Conservation (phyloP, 1,140 invertebrate genomes). For the Trichomalopsis sarcophagae region DNA sequence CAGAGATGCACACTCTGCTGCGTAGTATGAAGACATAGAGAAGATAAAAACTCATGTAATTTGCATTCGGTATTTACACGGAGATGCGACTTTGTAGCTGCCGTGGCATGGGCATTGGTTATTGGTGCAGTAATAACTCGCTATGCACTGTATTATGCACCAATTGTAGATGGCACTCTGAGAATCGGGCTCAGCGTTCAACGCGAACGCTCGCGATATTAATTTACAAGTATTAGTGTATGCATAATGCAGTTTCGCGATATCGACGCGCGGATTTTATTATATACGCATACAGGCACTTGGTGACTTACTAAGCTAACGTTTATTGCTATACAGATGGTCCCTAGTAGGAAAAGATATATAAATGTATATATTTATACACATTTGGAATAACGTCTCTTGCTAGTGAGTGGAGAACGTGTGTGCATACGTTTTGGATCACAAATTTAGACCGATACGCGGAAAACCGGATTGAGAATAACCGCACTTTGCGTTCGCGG, state of each 20-base stretch:
- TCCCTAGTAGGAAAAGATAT: conserved; percentile 67
- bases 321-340: conserved; percentile 56
- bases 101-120: neutral
- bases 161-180: neutral
- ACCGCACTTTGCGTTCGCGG: neutral
- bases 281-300: conserved; percentile 6
- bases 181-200: neutral
- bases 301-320: neutral
- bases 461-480: conserved; percentile 25
- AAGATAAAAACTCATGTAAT: too few relatives aligned
- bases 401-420: neutral
- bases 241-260: neutral
- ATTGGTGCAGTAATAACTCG: too few relatives aligned
- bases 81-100: conserved; percentile 7
- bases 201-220: neutral
- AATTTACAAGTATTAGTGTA: neutral
- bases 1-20: too few relatives aligned
- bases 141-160: neutral
- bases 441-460: conserved; percentile 6
- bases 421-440: neutral
- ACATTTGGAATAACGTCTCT: conserved; percentile 57
- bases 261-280: neutral
- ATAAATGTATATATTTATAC: neutral
- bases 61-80: neutral
- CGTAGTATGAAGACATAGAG: too few relatives aligned